Evolutionary conservation across 2,797 vertebrate genomes (phyloP).

Genomic region (Chaetophractus vellerosus): DNA sequence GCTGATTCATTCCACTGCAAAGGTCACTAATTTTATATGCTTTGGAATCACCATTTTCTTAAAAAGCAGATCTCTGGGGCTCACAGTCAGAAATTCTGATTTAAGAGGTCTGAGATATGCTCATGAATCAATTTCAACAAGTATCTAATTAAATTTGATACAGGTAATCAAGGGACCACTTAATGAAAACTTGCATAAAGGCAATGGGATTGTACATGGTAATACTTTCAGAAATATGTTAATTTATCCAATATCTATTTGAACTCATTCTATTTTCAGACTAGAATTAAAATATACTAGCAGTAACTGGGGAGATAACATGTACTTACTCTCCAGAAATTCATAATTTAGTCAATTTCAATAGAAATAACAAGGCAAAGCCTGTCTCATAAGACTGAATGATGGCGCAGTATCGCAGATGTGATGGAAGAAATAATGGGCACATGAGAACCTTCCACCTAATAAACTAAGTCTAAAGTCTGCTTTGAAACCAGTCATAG

Average conservation of each 20-base stretch:
- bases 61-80: conserved; percentile 6
- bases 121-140: conserved; percentile 18
- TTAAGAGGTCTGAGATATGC: not conserved
- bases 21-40: not conserved
- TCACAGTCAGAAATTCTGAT: not conserved
- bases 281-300: not conserved
- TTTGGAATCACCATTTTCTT: not conserved
- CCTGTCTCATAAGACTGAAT: not conserved
- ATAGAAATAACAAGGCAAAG: not conserved
- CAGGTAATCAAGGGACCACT: not conserved
- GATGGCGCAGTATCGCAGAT: not conserved
- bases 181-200: not conserved
- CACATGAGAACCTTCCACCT: not conserved
- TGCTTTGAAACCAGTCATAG: conserved; percentile 20
- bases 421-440: not conserved
- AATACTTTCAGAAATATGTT: conserved; percentile 22
- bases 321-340: conserved; percentile 26
- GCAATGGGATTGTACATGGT: conserved; percentile 4
- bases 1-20: not conserved
- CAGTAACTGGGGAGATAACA: not conserved
- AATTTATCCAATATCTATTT: conserved; percentile 1
- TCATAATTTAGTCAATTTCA: conserved; percentile 40
- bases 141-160: conserved; percentile 18
- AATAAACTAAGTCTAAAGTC: not conserved
- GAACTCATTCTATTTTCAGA: conserved; percentile 45